Evolutionary conservation across 1,140 invertebrate genomes (phyloP), one percentile per base, ranked within the genome.

Genomic region (Heterodera schachtii): DNA sequence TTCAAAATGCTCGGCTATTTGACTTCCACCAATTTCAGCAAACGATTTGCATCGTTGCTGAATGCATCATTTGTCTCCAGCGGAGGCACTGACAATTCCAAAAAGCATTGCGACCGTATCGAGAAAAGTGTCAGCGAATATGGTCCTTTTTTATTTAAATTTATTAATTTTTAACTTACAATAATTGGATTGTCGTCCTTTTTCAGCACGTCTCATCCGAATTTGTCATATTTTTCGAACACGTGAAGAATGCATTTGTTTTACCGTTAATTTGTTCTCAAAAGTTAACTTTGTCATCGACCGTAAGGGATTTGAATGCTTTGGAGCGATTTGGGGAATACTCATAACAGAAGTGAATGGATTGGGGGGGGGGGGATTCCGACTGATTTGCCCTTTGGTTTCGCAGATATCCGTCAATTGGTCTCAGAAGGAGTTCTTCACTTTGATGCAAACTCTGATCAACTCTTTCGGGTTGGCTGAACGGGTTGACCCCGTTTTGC

Each of bases 391-490:
- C 43, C 13, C 66, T 49, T 16, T n/a, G n/a, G 8, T 13, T 80
- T 79, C 75, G 60, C 47, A 81, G 80, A 49, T 70, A 47, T 79
- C 66, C 49, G 44, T 21, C 21, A 52, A 73, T 43, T 80, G 57
- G 47, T 31, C 52, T 43, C 81, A 81, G 16, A 3, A 31, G 9
- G 43, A 82, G 11, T 82, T 81, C 19, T 44, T 47, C 60, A 49
- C 44, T 21, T 83, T 82, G 49, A 82, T 82, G 78, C 49, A 41
- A 43, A 71, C 57, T 47, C 64, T 82, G 21, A 49, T 77, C 9
- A 43, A 47, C 16, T 46, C 57, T 64, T 41, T 46, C n/a, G 78
- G 78, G 3, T 66, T 82, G 1, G 67, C 11, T 47, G 73, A 64
- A 16, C 21, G 66, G 2, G 67, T 73, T 64, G 57, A 64, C 57